Percentiles rank a stretch among this genome's conserved stretches.
Conservation (phyloP, 2,113 vertebrate species). For the Myanophis thanlyinensis region DNA sequence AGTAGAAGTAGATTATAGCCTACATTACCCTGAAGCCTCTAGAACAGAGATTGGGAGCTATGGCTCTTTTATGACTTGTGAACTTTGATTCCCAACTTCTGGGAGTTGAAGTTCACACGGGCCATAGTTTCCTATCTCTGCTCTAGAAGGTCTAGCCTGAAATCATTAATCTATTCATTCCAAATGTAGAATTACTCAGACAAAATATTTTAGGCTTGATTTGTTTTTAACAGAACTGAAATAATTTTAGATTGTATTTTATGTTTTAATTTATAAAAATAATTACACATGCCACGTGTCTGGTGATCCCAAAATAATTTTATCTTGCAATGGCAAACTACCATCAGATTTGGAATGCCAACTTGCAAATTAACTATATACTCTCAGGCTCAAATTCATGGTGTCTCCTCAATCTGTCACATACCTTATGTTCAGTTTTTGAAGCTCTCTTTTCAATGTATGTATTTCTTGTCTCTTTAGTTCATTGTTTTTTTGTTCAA, state of each 20-base stretch:
- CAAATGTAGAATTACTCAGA: neutral
- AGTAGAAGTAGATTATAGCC: neutral
- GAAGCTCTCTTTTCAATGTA: conserved; percentile 61
- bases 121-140: neutral
- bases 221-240: neutral
- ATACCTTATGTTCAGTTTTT: conserved; percentile 64
- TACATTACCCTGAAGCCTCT: neutral
- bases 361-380: neutral
- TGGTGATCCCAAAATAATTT: neutral
- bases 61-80: neutral
- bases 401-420: neutral
- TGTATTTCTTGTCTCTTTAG: conserved; percentile 63
- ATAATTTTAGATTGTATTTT: neutral
- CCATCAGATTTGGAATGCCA: neutral
- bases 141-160: neutral
- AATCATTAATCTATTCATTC: neutral
- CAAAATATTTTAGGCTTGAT: neutral
- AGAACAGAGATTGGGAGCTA: neutral
- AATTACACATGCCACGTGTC: neutral
- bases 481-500: conserved; percentile 62
- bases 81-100: neutral
- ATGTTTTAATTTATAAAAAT: neutral
- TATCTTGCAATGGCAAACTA: neutral
- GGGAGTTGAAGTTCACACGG: neutral
- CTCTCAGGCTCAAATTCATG: neutral